Evolutionary conservation across 1,140 invertebrate species (phyloP), one percentile per base, ranked within the genome.

Genomic region (Pteromalus puparum): DNA sequence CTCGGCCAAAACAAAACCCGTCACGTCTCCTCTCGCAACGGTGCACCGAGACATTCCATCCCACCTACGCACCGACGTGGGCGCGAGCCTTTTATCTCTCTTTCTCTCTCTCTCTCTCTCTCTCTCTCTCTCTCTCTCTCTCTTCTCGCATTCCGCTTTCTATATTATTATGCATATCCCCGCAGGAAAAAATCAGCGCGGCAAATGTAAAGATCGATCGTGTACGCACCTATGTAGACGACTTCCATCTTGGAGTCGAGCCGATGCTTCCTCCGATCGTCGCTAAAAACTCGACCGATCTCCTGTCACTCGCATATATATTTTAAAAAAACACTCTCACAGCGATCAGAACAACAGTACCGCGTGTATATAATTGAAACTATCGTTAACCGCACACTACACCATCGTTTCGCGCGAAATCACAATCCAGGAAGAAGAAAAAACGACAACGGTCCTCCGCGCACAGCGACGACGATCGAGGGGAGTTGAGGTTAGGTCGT

Each of bases 151-250:
- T 53, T 53, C 48, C 48, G 48, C 48, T 53, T 53, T 53, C 48
- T 53, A 53, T 2, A 34, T 34, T 5, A 34, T 34, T 21, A 61
- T 21, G 53, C 21, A 7, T n/a, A n/a, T n/a, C 18, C 18, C 18
- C 7, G 18, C 53, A 7, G 6, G 21, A n/a, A 21, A 61, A 48
- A 7, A n/a, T 61, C n/a, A 21, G 15, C 5, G 18, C 30, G 30
- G 30, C 0, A n/a, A 61, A n/a, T 4, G 7, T n/a, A 7, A 18
- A 21, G 18, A 61, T 61, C 53, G 53, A 21, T 21, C 3, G 10
- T 70, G 70, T 74, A 88, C 89, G 74, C 86, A 91, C 90, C 90
- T 88, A 91, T 90, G 82, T 91, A 91, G 86, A 91, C 88, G 89
- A 91, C 90, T 90, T 91, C 90, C 90, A 91, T 91, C 86, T 91